Conservation (phyloP, 1,140 invertebrate species). For the Lordiphosa collinella region DNA sequence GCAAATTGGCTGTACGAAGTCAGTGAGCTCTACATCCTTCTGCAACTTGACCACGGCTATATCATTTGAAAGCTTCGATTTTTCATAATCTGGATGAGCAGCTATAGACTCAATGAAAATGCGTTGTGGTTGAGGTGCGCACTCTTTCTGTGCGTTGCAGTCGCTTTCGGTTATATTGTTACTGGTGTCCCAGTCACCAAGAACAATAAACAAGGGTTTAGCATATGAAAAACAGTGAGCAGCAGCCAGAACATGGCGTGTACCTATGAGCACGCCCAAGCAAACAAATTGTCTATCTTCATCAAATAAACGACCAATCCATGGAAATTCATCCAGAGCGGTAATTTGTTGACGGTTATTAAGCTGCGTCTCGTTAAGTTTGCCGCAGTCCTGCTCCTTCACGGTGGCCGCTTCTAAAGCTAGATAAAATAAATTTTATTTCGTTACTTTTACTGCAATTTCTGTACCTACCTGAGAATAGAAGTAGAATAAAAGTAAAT, state of each 20-base stretch:
- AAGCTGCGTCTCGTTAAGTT: slow-evolving; percentile 15
- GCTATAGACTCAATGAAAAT: neutral
- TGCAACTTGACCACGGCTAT: slow-evolving; percentile 12
- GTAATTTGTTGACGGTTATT: slow-evolving; percentile 1
- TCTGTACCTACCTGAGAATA: too few relatives aligned
- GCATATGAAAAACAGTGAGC: slow-evolving; percentile 2
- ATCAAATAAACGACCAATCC: slow-evolving; percentile 2
- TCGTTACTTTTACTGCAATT: too few relatives aligned
- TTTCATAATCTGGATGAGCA: slow-evolving; percentile 10
- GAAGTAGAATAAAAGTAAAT: too few relatives aligned
- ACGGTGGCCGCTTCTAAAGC: neutral
- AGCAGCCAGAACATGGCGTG: slow-evolving; percentile 7
- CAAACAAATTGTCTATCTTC: neutral
- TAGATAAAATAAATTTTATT: neutral
- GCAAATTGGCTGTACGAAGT: slow-evolving; percentile 25
- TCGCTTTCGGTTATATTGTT: neutral
- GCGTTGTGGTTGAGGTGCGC: slow-evolving; percentile 5
- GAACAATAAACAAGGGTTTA: neutral
- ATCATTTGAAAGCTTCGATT: neutral
- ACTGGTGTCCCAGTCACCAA: slow-evolving; percentile 17
- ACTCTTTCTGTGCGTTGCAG: neutral
- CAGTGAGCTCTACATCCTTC: neutral
- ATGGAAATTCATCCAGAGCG: slow-evolving; percentile 10
- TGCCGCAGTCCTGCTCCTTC: slow-evolving; percentile 8
- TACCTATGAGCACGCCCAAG: slow-evolving; percentile 11